phyloP scores from a whole-genome alignment of 1,140 invertebrate genomes.

The Ostrea denselamellosa region DNA sequence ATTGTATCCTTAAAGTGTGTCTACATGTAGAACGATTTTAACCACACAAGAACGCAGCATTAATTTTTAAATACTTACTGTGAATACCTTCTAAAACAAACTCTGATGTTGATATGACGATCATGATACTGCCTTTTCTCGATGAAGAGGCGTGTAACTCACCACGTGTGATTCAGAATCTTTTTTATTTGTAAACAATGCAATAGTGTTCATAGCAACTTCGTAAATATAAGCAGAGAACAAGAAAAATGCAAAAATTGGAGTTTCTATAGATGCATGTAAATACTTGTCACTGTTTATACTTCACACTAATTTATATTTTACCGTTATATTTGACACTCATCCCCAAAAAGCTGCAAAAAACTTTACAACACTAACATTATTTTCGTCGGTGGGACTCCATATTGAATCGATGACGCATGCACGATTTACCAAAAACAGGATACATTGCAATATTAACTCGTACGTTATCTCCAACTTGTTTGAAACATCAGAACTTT shows the following conservation, averaged over 20 bases:
- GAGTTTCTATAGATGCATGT: neutral
- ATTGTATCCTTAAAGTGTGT: too few species aligned
- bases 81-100: neutral
- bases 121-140: neutral
- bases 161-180: constrained; percentile 22
- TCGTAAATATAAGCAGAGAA: constrained; percentile 31
- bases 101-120: neutral
- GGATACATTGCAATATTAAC: neutral
- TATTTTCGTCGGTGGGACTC: neutral
- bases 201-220: constrained; percentile 43
- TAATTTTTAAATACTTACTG: neutral
- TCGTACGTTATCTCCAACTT: neutral
- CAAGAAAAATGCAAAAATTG: neutral
- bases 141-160: constrained; percentile 6
- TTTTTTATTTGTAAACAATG: constrained; percentile 35
- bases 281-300: neutral
- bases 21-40: too few species aligned
- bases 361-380: neutral
- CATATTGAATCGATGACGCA: neutral
- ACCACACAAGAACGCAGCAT: too few species aligned
- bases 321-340: neutral
- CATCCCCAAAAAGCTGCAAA: neutral
- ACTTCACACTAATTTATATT: neutral
- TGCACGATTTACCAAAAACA: neutral
- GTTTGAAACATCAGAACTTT: too few species aligned